phyloP scores from a whole-genome alignment of 1,140 invertebrate species.

The Drosophila melanica region DNA sequence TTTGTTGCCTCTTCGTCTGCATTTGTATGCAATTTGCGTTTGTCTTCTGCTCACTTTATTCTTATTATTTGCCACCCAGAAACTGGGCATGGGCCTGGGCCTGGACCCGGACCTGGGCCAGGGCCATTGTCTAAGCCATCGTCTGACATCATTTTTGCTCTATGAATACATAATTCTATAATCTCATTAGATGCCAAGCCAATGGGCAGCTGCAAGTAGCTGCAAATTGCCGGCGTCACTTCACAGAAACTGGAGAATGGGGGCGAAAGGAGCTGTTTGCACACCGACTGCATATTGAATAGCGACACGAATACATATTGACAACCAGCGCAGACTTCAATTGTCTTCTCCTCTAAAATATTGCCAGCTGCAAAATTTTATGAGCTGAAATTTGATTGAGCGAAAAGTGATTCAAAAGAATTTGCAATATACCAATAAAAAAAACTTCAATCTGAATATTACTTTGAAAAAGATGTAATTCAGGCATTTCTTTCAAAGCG shows the following conservation, averaged over 20 bases:
- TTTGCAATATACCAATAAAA: not conserved
- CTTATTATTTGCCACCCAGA: conserved; percentile 28
- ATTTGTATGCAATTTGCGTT: conserved; percentile 77
- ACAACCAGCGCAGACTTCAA: not conserved
- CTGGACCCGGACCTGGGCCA: too few species aligned
- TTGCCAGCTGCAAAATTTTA: not conserved
- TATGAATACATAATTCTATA: conserved; percentile 71
- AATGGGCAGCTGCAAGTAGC: conserved; percentile 41
- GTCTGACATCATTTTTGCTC: conserved; percentile 68
- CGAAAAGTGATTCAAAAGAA: not conserved
- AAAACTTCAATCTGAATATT: not conserved
- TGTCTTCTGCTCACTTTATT: conserved; percentile 58
- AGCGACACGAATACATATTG: conserved; percentile 3
- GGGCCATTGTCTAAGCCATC: conserved; percentile 30
- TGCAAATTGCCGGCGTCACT: conserved; percentile 36
- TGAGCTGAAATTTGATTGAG: conserved; percentile 6
- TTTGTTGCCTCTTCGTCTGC: conserved; percentile 13
- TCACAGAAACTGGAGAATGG: not conserved
- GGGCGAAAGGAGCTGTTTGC: conserved; percentile 8
- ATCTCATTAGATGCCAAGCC: conserved; percentile 63
- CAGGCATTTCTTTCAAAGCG: not conserved
- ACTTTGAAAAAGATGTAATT: conserved; percentile 4
- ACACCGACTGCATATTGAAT: conserved; percentile 32
- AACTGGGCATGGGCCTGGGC: too few species aligned
- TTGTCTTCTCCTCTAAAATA: conserved; percentile 2